phyloP scores from a whole-genome alignment of 1,140 invertebrate genomes.

The Saccostrea glomerata region DNA sequence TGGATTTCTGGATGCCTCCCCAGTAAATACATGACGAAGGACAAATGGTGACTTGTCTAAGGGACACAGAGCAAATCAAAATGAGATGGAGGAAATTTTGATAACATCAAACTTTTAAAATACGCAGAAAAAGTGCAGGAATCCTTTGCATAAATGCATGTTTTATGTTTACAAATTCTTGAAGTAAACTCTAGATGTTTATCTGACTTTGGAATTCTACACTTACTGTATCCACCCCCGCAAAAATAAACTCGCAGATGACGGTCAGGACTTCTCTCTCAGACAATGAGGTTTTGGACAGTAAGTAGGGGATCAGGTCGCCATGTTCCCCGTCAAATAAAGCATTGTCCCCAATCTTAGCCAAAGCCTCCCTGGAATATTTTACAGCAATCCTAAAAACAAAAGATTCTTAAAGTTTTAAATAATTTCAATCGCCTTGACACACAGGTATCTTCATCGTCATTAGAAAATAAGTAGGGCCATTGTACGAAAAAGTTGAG shows the following conservation, averaged over 20 bases:
- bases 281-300: conserved; percentile 56
- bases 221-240: conserved; percentile 67
- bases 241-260: conserved; percentile 65
- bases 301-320: conserved; percentile 61
- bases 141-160: no score
- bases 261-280: conserved; percentile 58
- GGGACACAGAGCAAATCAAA: background rate
- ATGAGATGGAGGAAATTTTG: no score
- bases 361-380: conserved; percentile 49
- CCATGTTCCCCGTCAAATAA: conserved; percentile 53
- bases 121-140: no score
- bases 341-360: conserved; percentile 15
- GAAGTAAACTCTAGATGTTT: background rate
- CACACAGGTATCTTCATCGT: no score
- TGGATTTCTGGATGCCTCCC: conserved; percentile 55
- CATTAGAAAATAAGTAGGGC: no score
- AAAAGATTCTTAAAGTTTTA: background rate
- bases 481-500: no score
- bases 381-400: conserved; percentile 56
- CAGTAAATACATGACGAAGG: conserved; percentile 58
- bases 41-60: conserved; percentile 84
- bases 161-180: no score
- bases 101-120: no score
- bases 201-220: background rate
- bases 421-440: no score